Evolutionary conservation across 2,888 invertebrate species (phyloP), one percentile per base, ranked within the genome.

Genomic region (Cabera pusaria): DNA sequence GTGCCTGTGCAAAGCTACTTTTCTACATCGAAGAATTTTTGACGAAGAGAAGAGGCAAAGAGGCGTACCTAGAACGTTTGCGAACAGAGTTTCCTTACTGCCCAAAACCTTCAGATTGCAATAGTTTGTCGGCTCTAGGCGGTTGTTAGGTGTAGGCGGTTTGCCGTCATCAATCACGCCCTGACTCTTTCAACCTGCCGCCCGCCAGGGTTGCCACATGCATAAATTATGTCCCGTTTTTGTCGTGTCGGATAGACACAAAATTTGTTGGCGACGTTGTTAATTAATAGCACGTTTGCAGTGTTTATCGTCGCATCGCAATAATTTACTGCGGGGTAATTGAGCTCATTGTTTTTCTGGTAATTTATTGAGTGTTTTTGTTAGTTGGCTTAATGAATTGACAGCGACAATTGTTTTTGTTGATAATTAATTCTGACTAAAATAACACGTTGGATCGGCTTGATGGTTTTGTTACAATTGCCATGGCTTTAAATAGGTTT

Each of bases 141-240:
- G 64, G 70, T 78, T 76, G 80, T 72, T 71, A 74, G 72, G 65
- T 65, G 82, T 79, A 74, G 82, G 84, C 71, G 78, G 76, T 9
- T 59, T 58, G 66, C 68, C 67, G 72, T 75, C 85, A 86, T 87
- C 86, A 84, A 88, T 87, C 88, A 86, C 82, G 60, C 73, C 77
- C 75, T 82, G 86, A 84, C 86, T 87, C 87, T 87, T 86, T 87
- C 86, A 86, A 87, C 85, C 86, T 83, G 85, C 82, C 83, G 82
- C 65, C 68, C 34, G 77, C 24, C 60, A 65, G 58, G 48, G 55
- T 12, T 51, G 49, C 63, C 66, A 62, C 75, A 64, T 64, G 73
- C 73, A 81, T 85, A 84, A 84, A 83, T 85, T 80, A 81, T 66
- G 54, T 41, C 59, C 66, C 65, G 74, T 82, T 82, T 84, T 83